Base-by-base conservation (phyloP, 2,888 invertebrate species). In the Troglohyphantes excavatus region DNA sequence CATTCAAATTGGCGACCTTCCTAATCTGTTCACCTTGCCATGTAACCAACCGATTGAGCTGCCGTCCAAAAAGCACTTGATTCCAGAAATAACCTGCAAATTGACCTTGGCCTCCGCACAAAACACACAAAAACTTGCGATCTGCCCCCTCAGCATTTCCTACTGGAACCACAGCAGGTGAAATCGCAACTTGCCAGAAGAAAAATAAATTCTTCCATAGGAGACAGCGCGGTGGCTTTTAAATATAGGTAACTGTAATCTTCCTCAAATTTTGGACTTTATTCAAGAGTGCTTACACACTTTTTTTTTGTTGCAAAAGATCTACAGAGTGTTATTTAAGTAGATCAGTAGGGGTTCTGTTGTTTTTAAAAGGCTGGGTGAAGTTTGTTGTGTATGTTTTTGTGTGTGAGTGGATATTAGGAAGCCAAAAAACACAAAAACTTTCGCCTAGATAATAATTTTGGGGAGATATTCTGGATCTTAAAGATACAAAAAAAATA, bases 81-180 rank as follows among this genome's bases (percentile, higher is more conserved):
- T 7, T 33, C 72, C 39, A 73, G 43, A 73, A 73, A 43, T 73
- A 73, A 26, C 23, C 19, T 76, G 21, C 1, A n/a, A n/a, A 46
- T 29, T 39, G 82, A 82, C 82, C 82, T 82, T 82, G 82, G 82
- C 82, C 82, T 70, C 82, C 2, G 26, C n/a, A 73, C 43, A 73
- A 53, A 73, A 73, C 23, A 73, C 21, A 73, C 43, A 73, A 73
- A 46, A 73, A 53, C 29, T 23, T 27, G 29, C 27, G n/a, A 82
- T 72, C 39, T 81, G 65, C 19, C 7, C 43, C n/a, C 19, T 53
- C 26, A 68, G 81, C 68, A 53, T 29, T 29, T n/a, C 13, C 53
- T n/a, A 17, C 43, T 21, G 19, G 46, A 65, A 19, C 33, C 63
- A 19, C 17, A 46, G 68, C 68, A 82, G 72, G 82, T 82, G 82